Conservation (phyloP, 2,888 invertebrate genomes). For the Erebia aethiops region DNA sequence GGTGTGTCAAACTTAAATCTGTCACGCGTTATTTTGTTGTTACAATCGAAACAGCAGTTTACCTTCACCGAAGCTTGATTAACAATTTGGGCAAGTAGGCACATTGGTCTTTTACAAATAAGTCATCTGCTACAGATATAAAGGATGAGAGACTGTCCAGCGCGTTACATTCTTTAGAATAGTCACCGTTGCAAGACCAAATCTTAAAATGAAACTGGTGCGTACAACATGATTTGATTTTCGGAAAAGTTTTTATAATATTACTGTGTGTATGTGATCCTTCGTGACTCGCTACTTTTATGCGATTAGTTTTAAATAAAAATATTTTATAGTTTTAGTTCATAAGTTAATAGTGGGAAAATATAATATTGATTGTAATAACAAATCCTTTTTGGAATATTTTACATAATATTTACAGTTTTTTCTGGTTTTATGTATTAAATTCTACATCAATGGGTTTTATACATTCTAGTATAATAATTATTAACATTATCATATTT, state of each 20-base stretch:
- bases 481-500: too few species aligned
- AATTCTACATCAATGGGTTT: too few species aligned
- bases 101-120: slow-evolving; percentile 41
- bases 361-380: too few species aligned
- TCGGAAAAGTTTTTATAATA: slow-evolving; percentile 20
- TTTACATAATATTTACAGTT: too few species aligned
- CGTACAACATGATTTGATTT: slow-evolving; percentile 37
- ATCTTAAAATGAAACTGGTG: slow-evolving; percentile 49
- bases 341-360: too few species aligned
- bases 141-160: slow-evolving; percentile 39
- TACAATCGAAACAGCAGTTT: slow-evolving; percentile 47
- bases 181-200: slow-evolving; percentile 41
- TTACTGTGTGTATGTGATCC: slow-evolving; percentile 1
- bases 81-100: slow-evolving; percentile 37
- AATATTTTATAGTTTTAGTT: background rate
- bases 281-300: background rate
- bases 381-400: too few species aligned
- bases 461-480: too few species aligned
- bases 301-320: background rate
- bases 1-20: slow-evolving; percentile 12
- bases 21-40: slow-evolving; percentile 21
- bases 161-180: slow-evolving; percentile 36
- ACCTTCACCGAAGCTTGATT: slow-evolving; percentile 53
- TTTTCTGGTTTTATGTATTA: too few species aligned
- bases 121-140: slow-evolving; percentile 45